A percentile compares a stretch with the other conserved stretches of the same genome.
Conservation (phyloP, 1,140 invertebrate genomes). For the Kradibia gibbosae region DNA sequence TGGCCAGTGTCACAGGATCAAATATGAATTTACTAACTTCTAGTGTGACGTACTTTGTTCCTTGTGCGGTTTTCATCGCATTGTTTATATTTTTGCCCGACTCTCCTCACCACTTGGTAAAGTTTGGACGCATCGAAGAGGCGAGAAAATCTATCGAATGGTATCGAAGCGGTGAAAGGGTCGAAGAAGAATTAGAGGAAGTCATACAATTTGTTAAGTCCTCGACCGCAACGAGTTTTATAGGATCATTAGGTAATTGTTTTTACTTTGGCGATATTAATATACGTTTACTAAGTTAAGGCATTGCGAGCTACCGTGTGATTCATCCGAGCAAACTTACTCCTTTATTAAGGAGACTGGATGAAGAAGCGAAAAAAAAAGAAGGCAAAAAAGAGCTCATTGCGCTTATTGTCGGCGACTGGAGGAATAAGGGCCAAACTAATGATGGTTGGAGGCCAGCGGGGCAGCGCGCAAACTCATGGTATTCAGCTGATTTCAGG, state of each 20-base stretch:
- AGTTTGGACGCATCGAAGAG: constrained; percentile 73
- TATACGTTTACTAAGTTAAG: no score
- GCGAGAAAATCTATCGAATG: constrained; percentile 72
- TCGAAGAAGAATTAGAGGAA: constrained; percentile 39
- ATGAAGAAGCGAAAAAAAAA: no score
- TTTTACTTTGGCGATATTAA: background rate
- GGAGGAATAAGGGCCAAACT: no score
- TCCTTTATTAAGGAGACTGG: no score
- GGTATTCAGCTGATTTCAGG: constrained; percentile 37
- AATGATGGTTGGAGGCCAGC: no score
- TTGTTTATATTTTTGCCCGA: constrained; percentile 77
- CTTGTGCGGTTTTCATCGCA: constrained; percentile 73
- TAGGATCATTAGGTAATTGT: constrained; percentile 39
- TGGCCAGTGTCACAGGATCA: constrained; percentile 79
- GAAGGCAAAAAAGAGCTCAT: no score
- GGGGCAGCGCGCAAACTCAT: no score
- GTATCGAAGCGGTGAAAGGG: constrained; percentile 40
- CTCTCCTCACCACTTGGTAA: constrained; percentile 80
- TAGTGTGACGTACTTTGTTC: constrained; percentile 67
- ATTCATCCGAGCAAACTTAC: no score
- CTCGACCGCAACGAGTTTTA: constrained; percentile 15
- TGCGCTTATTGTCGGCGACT: no score
- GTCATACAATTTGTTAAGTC: constrained; percentile 43
- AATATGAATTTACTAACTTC: constrained; percentile 58
- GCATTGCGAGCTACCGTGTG: no score